Evolutionary conservation across 2,888 invertebrate genomes (phyloP).

Genomic region (Folsomia manolachei): DNA sequence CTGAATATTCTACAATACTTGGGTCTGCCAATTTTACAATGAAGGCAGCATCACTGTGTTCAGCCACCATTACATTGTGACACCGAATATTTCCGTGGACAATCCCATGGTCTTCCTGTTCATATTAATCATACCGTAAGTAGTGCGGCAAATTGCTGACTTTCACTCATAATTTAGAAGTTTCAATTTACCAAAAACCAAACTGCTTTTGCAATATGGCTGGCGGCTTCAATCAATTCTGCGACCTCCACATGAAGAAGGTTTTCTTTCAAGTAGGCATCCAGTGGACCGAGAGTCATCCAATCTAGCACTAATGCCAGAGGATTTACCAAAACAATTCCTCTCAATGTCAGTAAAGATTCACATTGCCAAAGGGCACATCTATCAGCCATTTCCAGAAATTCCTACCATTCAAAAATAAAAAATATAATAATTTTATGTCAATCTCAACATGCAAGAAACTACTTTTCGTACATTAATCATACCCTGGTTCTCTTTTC

Average conservation of each 20-base stretch:
- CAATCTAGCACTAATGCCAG: slow-evolving; percentile 80
- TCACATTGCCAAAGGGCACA: slow-evolving; percentile 76
- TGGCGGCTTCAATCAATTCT: slow-evolving; percentile 77
- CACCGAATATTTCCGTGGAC: slow-evolving; percentile 84
- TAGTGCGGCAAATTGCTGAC: slow-evolving; percentile 5
- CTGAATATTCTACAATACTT: slow-evolving; percentile 66
- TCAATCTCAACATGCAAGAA: no score
- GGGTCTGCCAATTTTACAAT: slow-evolving; percentile 80
- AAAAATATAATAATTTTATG: no score
- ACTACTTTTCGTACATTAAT: no score
- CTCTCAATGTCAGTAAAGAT: slow-evolving; percentile 73
- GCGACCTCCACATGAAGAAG: slow-evolving; percentile 54
- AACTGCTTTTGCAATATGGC: slow-evolving; percentile 76
- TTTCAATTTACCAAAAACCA: slow-evolving; percentile 80
- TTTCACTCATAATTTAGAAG: no score
- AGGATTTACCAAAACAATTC: slow-evolving; percentile 66
- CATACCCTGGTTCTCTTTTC: slow-evolving; percentile 64
- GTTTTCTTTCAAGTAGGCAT: slow-evolving; percentile 60
- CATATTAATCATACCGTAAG: no score
- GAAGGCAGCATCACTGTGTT: slow-evolving; percentile 67
- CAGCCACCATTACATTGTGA: slow-evolving; percentile 73
- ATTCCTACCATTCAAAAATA: slow-evolving; percentile 54
- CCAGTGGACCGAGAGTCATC: slow-evolving; percentile 73
- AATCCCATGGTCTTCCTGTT: slow-evolving; percentile 70
- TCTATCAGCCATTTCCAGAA: slow-evolving; percentile 70